Evolutionary conservation across 2,888 invertebrate species (phyloP).

Genomic region (Cartodere bifasciata): DNA sequence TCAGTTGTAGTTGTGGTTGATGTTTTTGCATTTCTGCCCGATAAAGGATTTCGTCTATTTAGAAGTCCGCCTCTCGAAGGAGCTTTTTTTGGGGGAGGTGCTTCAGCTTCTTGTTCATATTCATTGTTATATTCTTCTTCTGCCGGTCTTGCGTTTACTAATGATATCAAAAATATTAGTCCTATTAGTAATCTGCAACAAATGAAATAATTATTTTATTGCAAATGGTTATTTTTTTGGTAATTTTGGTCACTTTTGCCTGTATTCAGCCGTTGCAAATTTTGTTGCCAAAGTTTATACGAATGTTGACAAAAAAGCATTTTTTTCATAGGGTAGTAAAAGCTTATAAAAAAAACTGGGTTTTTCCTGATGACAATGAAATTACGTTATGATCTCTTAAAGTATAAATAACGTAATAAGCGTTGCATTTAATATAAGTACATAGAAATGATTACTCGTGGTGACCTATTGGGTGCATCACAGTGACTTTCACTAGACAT

Average conservation of each 20-base stretch:
- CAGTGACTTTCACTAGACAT: too few relatives aligned
- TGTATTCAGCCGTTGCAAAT: too few relatives aligned
- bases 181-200: constrained; percentile 27
- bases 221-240: not conserved
- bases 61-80: constrained; percentile 26
- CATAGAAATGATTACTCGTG: too few relatives aligned
- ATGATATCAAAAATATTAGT: constrained; percentile 24
- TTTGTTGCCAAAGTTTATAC: too few relatives aligned
- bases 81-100: constrained; percentile 29
- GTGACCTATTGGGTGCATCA: too few relatives aligned
- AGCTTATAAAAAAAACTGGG: not conserved
- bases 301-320: not conserved
- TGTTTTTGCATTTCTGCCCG: constrained; percentile 23
- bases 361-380: not conserved
- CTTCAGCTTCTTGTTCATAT: constrained; percentile 27
- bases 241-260: too few relatives aligned
- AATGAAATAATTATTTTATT: constrained; percentile 9
- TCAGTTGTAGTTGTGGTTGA: constrained; percentile 30
- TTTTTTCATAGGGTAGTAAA: not conserved
- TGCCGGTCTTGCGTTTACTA: constrained; percentile 29
- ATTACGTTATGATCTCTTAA: too few relatives aligned
- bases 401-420: too few relatives aligned
- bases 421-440: too few relatives aligned
- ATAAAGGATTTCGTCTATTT: constrained; percentile 30
- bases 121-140: constrained; percentile 28